Evolutionary conservation across 30 jellyfish, hydroid and myxozoan genomes (phyloP).

Genomic region (Cassiopea andromeda): DNA sequence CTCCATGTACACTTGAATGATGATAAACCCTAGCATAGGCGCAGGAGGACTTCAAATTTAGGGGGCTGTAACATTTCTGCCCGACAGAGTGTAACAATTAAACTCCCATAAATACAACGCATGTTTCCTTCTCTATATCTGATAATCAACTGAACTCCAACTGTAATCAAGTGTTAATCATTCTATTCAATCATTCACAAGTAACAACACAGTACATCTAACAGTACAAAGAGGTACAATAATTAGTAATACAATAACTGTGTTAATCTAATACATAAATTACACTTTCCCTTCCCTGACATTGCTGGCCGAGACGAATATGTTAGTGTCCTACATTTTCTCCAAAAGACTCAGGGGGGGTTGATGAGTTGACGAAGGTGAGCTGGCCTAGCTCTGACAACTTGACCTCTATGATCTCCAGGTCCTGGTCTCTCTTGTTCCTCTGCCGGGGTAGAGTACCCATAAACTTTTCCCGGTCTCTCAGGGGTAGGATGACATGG

Average conservation of each 20-base stretch:
- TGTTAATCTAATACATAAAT: not conserved
- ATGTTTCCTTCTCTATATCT: not conserved
- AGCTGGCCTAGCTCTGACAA: not conserved
- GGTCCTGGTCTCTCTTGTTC: not conserved
- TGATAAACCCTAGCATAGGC: no score
- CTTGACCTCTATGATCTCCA: not conserved
- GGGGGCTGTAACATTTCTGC: no score
- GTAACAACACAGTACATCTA: not conserved
- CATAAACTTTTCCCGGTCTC: not conserved
- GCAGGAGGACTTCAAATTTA: no score
- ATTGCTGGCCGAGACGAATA: not conserved
- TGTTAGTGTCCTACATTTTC: slow-evolving; percentile 12
- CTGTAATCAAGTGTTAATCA: not conserved
- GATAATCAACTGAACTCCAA: not conserved
- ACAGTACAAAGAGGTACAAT: not conserved
- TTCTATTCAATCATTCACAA: not conserved
- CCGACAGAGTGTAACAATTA: not conserved
- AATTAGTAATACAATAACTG: not conserved
- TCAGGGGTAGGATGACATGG: slow-evolving; percentile 23
- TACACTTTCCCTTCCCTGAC: not conserved
- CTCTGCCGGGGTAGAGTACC: not conserved
- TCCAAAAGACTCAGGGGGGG: slow-evolving; percentile 33
- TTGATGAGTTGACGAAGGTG: slow-evolving; percentile 25
- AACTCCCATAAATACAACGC: not conserved
- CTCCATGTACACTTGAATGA: no score